Base-by-base conservation (phyloP, 2,888 invertebrate species). In the Pseudanteris insignis region DNA sequence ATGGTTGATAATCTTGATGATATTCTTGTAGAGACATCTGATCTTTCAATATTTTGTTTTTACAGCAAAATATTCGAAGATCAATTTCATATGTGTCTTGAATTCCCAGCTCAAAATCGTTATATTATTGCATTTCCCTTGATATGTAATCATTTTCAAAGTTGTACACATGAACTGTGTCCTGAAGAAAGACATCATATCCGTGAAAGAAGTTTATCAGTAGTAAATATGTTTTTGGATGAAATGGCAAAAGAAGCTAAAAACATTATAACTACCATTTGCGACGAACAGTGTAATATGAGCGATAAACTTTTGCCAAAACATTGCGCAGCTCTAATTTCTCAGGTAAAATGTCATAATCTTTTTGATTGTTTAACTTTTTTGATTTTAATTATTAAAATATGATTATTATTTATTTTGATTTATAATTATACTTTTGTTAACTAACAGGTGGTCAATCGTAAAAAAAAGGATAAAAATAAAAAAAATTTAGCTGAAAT, bases 171-270 rank as follows among this genome's bases (percentile, higher is more conserved):
- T 81, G 96, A 97, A 77, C 85, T 99, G 71, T 99, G 98, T 70
- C 99, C 99, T 0, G 99, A 99, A 82, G 98, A 99, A 82, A 86
- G 96, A 48, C 95, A 96, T 81, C 96, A 96, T 72, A 96, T 98
- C 59, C 87, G 96, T 44, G 96, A 97, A 72, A 86, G 96, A 63
- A 96, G 96, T 74, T 84, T 99, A 12, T 96, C 94, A 15, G 93
- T 97, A 29, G 97, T 98, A 0, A 97, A 98, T 74, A 92, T 95
- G 85, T 98, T 96, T 78, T 83, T 99, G 48, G 98, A 99, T 78
- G 97, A 99, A 83, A 97, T 99, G 93, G 94, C 97, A 0, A 96
- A 96, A 80, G 97, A 98, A 80, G 96, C 96, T 0, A 96, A 97
- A 80, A 97, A 97, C 78, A 97, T 99, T 26, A 96, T 99, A 33